Evolutionary conservation across 2,797 vertebrate genomes (phyloP), one percentile per base, ranked within the genome.

Genomic region (Mastacembelus armatus): DNA sequence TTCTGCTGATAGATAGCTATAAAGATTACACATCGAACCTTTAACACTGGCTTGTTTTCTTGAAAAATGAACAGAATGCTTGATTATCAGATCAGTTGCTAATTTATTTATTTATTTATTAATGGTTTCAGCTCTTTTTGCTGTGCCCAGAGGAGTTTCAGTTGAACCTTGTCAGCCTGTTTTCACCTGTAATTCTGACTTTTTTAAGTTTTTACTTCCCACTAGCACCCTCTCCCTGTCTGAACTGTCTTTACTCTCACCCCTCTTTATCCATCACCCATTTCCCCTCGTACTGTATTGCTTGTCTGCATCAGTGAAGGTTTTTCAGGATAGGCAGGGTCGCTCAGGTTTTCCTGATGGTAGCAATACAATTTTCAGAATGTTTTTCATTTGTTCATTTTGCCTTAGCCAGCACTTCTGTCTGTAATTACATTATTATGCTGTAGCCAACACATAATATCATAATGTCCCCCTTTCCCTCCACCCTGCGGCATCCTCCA

Each of bases 361-460:
- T 32, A 54, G 19, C 64, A 72, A 48, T 71, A 40, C 57, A 75
- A 81, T 42, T 11, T 60, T 63, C 14, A 51, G 22, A 36, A 42
- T 40, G 44, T 24, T 70, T 67, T 70, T 71, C 12, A 52, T 71
- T 50, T 24, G 21, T 19, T 29, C 8, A 8, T 63, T 56, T 66
- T 44, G 29, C 70, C 55, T 70, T 55, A 38, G 55, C 54, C 26
- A 54, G 24, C 24, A 40, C 33, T 60, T 71, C 39, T 74, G 26
- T 79, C 42, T 60, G 27, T 67, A 69, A 80, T 81, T 67, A 74
- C 9, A 64, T 70, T 66, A 42, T 74, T 52, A 58, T 42, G 24
- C 59, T 47, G 50, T 33, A 40, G 35, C n/a, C 57, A 35, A 39
- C 39, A n/a, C 36, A 60, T 49, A 61, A 52, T 29, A 32, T n/a